Conservation (phyloP, 2,113 vertebrate genomes). For the Mastomys natalensis region DNA sequence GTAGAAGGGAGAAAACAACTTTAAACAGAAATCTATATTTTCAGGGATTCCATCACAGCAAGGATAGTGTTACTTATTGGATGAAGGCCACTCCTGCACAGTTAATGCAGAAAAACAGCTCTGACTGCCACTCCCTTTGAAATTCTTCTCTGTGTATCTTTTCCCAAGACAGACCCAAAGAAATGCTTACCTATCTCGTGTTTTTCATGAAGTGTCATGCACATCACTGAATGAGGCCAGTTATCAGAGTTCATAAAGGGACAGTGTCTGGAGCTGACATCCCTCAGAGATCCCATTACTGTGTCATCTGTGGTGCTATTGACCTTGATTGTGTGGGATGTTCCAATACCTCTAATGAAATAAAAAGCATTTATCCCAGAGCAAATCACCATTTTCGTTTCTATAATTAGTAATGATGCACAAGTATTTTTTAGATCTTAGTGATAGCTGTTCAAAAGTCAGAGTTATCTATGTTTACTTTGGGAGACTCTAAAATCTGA, state of each 20-base stretch:
- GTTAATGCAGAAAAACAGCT: background rate
- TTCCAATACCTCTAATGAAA: no score
- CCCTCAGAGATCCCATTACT: background rate
- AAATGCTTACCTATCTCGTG: background rate
- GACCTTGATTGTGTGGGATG: no score
- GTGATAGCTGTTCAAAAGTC: no score
- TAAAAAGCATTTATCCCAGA: no score
- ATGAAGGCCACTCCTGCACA: background rate
- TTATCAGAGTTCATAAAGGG: background rate
- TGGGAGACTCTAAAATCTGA: no score
- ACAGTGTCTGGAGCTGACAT: background rate
- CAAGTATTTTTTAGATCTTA: no score
- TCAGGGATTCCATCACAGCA: background rate
- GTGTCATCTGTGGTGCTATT: no score
- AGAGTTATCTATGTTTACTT: no score
- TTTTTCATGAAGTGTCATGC: background rate
- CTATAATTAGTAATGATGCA: no score
- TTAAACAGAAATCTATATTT: background rate
- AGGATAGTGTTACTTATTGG: background rate
- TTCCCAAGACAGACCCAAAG: background rate
- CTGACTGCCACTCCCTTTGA: background rate
- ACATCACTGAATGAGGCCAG: background rate
- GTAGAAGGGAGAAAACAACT: background rate
- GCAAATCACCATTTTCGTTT: no score
- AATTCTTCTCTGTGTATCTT: background rate